Conservation (phyloP, 2,888 invertebrate species). For the Leistus spinibarbis region DNA sequence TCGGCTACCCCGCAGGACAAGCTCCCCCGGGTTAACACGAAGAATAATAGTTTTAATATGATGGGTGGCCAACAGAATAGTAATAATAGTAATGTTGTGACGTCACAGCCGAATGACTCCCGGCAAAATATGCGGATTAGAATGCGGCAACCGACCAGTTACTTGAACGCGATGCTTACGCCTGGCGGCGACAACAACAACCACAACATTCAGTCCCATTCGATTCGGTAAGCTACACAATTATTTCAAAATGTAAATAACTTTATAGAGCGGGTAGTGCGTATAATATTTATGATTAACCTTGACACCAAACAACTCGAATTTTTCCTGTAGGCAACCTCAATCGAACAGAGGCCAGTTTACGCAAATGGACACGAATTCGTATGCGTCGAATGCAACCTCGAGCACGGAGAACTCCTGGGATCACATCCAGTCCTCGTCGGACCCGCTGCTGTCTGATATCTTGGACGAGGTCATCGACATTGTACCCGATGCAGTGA, state of each 20-base stretch:
- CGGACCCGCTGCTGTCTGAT: slow-evolving; percentile 78
- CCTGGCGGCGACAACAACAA: slow-evolving; percentile 51
- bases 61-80: slow-evolving; percentile 28
- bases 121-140: slow-evolving; percentile 46
- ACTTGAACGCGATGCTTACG: slow-evolving; percentile 54
- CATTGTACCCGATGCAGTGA: slow-evolving; percentile 71
- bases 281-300: no score
- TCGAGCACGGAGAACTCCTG: slow-evolving; percentile 53
- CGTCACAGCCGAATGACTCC: slow-evolving; percentile 39
- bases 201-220: slow-evolving; percentile 40
- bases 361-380: slow-evolving; percentile 34
- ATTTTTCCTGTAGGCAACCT: slow-evolving; percentile 19
- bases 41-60: slow-evolving; percentile 42
- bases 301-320: background rate
- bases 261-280: background rate
- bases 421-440: slow-evolving; percentile 56
- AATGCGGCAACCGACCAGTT: slow-evolving; percentile 51
- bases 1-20: slow-evolving; percentile 76
- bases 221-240: background rate
- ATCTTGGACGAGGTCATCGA: slow-evolving; percentile 87
- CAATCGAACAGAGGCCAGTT: slow-evolving; percentile 22
- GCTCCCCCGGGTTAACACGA: slow-evolving; percentile 59
- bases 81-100: slow-evolving; percentile 39
- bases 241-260: no score
- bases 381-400: slow-evolving; percentile 48